These are phyloP conservation scores for Sialis fuliginosa DNA, from an alignment of 2,888 invertebrate genomes.

Conservation along the genomic window DNA sequence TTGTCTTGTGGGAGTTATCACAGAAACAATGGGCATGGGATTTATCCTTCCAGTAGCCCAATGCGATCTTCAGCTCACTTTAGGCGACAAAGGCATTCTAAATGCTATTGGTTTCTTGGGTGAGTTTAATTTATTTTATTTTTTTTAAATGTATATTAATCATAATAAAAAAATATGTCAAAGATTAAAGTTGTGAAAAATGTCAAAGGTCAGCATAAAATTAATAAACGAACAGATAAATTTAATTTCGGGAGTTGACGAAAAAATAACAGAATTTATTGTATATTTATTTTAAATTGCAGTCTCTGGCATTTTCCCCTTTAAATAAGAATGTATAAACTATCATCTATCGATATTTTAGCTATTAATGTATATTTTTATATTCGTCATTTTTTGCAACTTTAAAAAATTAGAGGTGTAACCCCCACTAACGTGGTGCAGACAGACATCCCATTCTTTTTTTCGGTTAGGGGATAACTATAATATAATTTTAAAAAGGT, in stretches of 20 bases:
- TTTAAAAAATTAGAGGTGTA: too few species aligned
- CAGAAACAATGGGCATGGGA: constrained; percentile 45
- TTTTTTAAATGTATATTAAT: not conserved
- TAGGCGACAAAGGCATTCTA: constrained; percentile 40
- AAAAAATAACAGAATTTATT: too few species aligned
- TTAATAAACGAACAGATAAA: not conserved
- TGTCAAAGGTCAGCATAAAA: not conserved
- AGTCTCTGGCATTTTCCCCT: too few species aligned
- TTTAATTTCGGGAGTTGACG: not conserved
- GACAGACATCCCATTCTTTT: too few species aligned
- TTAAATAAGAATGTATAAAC: too few species aligned
- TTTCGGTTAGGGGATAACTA: too few species aligned
- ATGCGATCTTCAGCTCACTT: constrained; percentile 44
- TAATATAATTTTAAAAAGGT: too few species aligned
- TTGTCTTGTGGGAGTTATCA: constrained; percentile 46
- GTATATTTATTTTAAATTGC: too few species aligned
- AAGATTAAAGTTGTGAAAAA: not conserved
- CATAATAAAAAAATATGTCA: not conserved
- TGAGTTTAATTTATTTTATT: constrained; percentile 16
- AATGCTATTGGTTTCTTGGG: constrained; percentile 48
- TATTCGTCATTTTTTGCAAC: too few species aligned
- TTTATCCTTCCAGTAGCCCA: constrained; percentile 48
- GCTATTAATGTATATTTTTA: too few species aligned
- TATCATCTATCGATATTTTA: too few species aligned
- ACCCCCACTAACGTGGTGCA: too few species aligned